phyloP scores from a whole-genome alignment of 1,140 invertebrate genomes.

The Megalopta genalis region DNA sequence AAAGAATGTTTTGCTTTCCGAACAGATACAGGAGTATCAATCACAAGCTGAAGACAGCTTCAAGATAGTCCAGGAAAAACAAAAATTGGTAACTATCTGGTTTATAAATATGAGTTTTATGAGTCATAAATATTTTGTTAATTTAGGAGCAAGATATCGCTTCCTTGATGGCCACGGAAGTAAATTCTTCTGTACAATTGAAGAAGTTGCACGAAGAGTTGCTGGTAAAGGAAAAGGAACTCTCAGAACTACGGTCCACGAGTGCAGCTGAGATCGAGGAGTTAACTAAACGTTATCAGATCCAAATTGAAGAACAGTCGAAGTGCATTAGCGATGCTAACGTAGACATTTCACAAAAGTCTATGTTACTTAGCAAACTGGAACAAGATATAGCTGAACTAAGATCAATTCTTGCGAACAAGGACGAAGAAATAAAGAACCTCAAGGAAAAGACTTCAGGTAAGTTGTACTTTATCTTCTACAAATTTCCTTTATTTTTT shows the following conservation, averaged over 20 bases:
- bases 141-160: slow-evolving; percentile 65
- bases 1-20: slow-evolving; percentile 51
- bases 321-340: slow-evolving; percentile 70
- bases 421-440: slow-evolving; percentile 77
- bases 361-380: slow-evolving; percentile 61
- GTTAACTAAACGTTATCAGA: slow-evolving; percentile 69
- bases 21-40: slow-evolving; percentile 58
- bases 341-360: slow-evolving; percentile 64
- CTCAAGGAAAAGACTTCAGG: slow-evolving; percentile 73
- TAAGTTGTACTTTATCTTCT: slow-evolving; percentile 45
- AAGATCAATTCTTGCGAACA: slow-evolving; percentile 69
- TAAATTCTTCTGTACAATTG: slow-evolving; percentile 58
- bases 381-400: slow-evolving; percentile 72
- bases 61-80: slow-evolving; percentile 62
- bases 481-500: slow-evolving; percentile 10
- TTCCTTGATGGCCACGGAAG: slow-evolving; percentile 53
- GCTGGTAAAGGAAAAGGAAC: slow-evolving; percentile 66
- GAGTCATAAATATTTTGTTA: not conserved
- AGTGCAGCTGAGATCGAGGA: slow-evolving; percentile 67
- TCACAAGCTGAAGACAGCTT: slow-evolving; percentile 45
- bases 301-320: slow-evolving; percentile 67
- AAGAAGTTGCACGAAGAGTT: slow-evolving; percentile 64
- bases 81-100: slow-evolving; percentile 62
- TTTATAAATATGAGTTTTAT: slow-evolving; percentile 17
- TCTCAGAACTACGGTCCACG: slow-evolving; percentile 67